Conservation (phyloP, 2,888 invertebrate species). For the Hirudinaria manillensis region DNA sequence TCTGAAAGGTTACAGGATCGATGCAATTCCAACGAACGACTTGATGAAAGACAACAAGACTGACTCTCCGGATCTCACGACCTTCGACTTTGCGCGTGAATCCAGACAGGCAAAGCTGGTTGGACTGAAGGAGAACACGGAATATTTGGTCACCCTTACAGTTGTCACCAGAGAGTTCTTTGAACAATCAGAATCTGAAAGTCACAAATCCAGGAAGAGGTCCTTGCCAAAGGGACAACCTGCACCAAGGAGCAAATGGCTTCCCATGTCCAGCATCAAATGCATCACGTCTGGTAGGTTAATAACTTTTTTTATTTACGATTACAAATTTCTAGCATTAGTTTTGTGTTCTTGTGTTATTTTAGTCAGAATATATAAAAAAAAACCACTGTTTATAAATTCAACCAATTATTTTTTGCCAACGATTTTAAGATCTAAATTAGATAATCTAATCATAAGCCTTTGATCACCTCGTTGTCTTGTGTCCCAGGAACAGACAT, state of each 20-base stretch:
- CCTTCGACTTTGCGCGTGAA: constrained; percentile 49
- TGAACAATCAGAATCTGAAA: constrained; percentile 40
- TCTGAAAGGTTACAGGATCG: constrained; percentile 47
- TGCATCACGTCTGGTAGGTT: constrained; percentile 52
- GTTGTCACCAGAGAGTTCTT: constrained; percentile 54
- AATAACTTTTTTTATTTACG: neutral
- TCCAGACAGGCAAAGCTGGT: constrained; percentile 46
- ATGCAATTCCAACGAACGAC: constrained; percentile 47
- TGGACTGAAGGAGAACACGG: constrained; percentile 49
- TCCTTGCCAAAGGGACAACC: constrained; percentile 47
- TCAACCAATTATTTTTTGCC: too few species aligned
- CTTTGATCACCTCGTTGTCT: neutral
- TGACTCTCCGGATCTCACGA: constrained; percentile 22
- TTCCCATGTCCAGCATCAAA: constrained; percentile 49
- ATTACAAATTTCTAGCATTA: neutral
- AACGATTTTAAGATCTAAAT: too few species aligned
- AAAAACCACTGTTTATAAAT: too few species aligned
- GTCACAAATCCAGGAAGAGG: constrained; percentile 38
- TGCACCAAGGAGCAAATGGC: constrained; percentile 49
- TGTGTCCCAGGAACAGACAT: constrained; percentile 48
- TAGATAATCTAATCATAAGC: too few species aligned
- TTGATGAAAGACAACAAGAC: neutral
- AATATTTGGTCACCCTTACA: constrained; percentile 51
- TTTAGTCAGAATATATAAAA: too few species aligned
- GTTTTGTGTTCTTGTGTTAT: too few species aligned